Evolutionary conservation across 2,797 vertebrate genomes (phyloP).

Genomic region (Fistularia tabacaria): DNA sequence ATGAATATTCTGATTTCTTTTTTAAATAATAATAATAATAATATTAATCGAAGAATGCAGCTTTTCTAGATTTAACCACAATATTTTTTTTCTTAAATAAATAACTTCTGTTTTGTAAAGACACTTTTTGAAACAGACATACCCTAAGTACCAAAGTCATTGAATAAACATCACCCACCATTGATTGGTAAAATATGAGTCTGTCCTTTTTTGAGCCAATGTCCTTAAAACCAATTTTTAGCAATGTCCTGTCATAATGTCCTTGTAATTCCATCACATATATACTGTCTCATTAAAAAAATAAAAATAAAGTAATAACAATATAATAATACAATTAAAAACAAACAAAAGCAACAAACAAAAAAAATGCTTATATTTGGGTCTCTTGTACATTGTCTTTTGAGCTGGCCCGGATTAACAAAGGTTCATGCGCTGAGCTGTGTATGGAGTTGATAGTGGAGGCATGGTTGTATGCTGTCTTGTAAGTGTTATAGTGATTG

Average conservation of each 20-base stretch:
- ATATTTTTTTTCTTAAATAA: conserved; percentile 99
- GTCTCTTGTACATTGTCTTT: conserved; percentile 99
- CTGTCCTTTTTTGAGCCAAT: conserved; percentile 43
- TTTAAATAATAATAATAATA: conserved; percentile 60
- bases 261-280: conserved; percentile 63
- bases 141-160: conserved; percentile 94
- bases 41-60: conserved; percentile 87
- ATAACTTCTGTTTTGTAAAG: conserved; percentile 99
- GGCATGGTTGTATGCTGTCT: conserved; percentile 96
- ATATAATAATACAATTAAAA: too few species aligned
- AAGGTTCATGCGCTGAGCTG: conserved; percentile 99
- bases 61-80: conserved; percentile 97
- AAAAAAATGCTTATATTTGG: conserved; percentile 85
- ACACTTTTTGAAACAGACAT: conserved; percentile 99
- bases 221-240: conserved; percentile 54
- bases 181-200: conserved; percentile 58
- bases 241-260: conserved; percentile 59
- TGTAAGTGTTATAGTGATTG: conserved; percentile 99
- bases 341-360: not conserved
- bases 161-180: conserved; percentile 83
- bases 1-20: conserved; percentile 82
- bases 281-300: conserved; percentile 72
- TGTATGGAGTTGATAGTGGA: conserved; percentile 99
- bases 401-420: conserved; percentile 99
- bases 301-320: conserved; percentile 6